Evolutionary conservation across 2,113 vertebrate species (phyloP).

Genomic region (Bubo scandiacus): DNA sequence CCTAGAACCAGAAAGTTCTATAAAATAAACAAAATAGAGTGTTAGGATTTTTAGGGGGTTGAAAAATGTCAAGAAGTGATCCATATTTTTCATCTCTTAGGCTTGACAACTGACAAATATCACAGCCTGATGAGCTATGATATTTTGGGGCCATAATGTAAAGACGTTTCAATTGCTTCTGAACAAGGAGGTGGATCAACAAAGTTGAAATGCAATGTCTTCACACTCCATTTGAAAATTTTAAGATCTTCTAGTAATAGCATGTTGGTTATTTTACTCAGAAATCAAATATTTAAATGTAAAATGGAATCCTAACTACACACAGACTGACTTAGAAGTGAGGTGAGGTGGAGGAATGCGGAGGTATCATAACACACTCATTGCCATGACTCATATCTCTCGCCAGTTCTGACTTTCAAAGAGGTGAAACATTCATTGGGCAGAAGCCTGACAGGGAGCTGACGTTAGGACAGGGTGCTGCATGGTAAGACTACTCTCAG

Average conservation of each 20-base stretch:
- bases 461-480: background rate
- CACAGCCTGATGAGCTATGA: background rate
- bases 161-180: background rate
- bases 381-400: background rate
- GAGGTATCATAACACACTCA: background rate
- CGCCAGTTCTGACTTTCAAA: background rate
- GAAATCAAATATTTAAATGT: background rate
- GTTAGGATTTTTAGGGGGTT: background rate
- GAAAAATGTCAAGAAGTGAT: conserved; percentile 1
- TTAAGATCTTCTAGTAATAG: background rate
- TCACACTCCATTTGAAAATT: background rate
- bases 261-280: background rate
- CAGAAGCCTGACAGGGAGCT: background rate
- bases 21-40: background rate
- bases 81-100: background rate
- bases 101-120: background rate
- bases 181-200: background rate
- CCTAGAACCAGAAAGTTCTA: background rate
- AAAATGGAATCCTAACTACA: background rate
- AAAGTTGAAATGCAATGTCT: background rate
- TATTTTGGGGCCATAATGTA: background rate
- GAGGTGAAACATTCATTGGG: background rate
- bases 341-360: background rate
- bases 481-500: background rate
- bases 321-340: background rate